These are phyloP conservation scores for Salpingus planirostris DNA, from an alignment of 2,888 invertebrate genomes.

Conservation along the genomic window DNA sequence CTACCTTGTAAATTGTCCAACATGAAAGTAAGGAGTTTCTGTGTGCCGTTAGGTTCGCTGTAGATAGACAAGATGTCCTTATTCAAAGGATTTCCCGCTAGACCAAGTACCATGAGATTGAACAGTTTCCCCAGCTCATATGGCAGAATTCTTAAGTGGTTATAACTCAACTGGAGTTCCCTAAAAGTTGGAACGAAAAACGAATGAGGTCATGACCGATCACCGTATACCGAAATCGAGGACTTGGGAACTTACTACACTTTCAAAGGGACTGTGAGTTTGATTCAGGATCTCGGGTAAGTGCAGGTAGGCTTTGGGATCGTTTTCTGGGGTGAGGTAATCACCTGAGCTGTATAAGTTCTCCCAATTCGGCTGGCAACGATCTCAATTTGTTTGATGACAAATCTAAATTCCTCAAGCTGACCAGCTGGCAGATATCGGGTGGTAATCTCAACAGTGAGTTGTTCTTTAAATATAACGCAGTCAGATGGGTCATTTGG, in stretches of 20 bases:
- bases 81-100: constrained; percentile 89
- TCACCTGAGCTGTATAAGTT: constrained; percentile 89
- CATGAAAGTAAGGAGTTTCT: constrained; percentile 88
- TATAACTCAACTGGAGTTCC: constrained; percentile 90
- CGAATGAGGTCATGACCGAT: too few species aligned
- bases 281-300: neutral
- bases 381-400: constrained; percentile 91
- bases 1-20: constrained; percentile 93
- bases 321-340: too few species aligned
- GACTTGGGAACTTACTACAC: too few species aligned
- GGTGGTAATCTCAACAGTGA: constrained; percentile 82
- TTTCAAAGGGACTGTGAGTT: neutral
- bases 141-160: constrained; percentile 86
- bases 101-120: constrained; percentile 86
- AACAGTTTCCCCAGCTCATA: constrained; percentile 97
- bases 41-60: constrained; percentile 88
- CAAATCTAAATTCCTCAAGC: constrained; percentile 82
- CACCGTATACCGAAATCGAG: too few species aligned
- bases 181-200: too few species aligned
- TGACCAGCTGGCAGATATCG: constrained; percentile 77
- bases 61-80: constrained; percentile 88
- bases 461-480: constrained; percentile 94
- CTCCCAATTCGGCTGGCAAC: constrained; percentile 93
- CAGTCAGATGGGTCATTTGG: constrained; percentile 85
- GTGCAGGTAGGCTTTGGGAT: neutral